These are phyloP conservation scores for Cololabis saira DNA, from an alignment of 2,113 vertebrate genomes.

Conservation along the genomic window DNA sequence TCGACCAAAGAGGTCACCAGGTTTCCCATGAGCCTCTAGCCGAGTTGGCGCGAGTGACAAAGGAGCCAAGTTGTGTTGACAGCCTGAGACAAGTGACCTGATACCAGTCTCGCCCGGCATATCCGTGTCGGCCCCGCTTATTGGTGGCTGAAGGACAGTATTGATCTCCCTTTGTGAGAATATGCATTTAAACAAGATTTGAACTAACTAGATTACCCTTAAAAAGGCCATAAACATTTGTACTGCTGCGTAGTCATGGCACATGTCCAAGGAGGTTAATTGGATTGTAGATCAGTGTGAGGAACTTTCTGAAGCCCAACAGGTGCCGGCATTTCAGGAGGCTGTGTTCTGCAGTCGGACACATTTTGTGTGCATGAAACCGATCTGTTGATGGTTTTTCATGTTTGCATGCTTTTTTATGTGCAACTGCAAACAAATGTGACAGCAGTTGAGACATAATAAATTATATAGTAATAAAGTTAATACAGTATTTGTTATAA, in stretches of 20 bases:
- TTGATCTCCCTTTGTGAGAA: slow-evolving; percentile 24
- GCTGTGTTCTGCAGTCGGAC: not conserved
- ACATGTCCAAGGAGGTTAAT: slow-evolving; percentile 3
- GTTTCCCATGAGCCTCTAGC: slow-evolving; percentile 20
- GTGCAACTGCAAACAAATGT: too few species aligned
- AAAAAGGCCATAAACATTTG: slow-evolving; percentile 3
- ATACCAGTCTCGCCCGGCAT: slow-evolving; percentile 8
- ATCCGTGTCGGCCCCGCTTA: not conserved
- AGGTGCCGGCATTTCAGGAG: slow-evolving; percentile 9
- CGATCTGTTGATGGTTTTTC: too few species aligned
- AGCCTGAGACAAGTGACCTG: slow-evolving; percentile 52
- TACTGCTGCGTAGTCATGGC: slow-evolving; percentile 7
- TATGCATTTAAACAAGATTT: slow-evolving; percentile 28
- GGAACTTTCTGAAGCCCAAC: too few species aligned
- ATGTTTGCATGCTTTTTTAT: too few species aligned
- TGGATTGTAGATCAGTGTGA: slow-evolving; percentile 22
- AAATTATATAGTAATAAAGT: too few species aligned
- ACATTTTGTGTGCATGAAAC: too few species aligned
- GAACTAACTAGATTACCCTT: slow-evolving; percentile 20
- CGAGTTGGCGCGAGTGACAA: slow-evolving; percentile 36
- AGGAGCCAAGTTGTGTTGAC: slow-evolving; percentile 37
- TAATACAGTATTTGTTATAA: too few species aligned
- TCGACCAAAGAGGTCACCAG: slow-evolving; percentile 27
- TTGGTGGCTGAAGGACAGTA: slow-evolving; percentile 22
- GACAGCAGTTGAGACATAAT: too few species aligned